These are phyloP conservation scores for Sminthurides bifidus DNA, from an alignment of 1,140 invertebrate genomes.

Conservation along the genomic window DNA sequence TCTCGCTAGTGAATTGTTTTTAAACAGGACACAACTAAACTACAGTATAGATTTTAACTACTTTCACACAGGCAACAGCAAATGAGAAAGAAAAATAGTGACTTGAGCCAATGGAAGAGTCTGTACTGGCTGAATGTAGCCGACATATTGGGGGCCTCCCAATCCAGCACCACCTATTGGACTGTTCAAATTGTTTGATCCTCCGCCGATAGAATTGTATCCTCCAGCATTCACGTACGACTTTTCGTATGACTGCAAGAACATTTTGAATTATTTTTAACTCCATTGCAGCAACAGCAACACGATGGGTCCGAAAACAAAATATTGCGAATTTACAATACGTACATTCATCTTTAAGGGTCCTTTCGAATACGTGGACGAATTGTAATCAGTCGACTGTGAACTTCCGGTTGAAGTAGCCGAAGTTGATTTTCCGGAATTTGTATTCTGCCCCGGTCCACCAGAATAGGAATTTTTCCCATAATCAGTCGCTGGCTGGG, in stretches of 20 bases:
- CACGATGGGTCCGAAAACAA: too few relatives aligned
- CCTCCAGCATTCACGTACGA: conserved; percentile 18
- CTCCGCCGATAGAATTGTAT: conserved; percentile 19
- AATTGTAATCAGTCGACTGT: conserved; percentile 30
- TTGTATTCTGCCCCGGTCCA: conserved; percentile 19
- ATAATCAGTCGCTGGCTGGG: conserved; percentile 17
- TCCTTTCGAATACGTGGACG: conserved; percentile 29
- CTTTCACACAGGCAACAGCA: neutral
- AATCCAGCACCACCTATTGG: conserved; percentile 25
- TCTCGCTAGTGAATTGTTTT: too few relatives aligned
- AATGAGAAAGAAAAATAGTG: conserved; percentile 15
- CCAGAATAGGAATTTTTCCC: conserved; percentile 21
- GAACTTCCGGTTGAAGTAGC: conserved; percentile 22
- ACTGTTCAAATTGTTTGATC: conserved; percentile 18
- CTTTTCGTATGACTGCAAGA: conserved; percentile 28
- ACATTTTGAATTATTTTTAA: neutral
- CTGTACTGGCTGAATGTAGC: conserved; percentile 30
- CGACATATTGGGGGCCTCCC: conserved; percentile 17
- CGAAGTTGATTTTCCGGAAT: conserved; percentile 18
- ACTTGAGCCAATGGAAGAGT: conserved; percentile 29
- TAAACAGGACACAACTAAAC: too few relatives aligned
- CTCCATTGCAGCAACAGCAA: neutral
- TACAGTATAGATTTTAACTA: too few relatives aligned
- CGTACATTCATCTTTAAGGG: conserved; percentile 30
- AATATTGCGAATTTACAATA: neutral